Percentiles rank a stretch among this genome's conserved stretches.
Evolutionary conservation across 1,140 invertebrate genomes (phyloP).

Genomic region (Platyura marginata): DNA sequence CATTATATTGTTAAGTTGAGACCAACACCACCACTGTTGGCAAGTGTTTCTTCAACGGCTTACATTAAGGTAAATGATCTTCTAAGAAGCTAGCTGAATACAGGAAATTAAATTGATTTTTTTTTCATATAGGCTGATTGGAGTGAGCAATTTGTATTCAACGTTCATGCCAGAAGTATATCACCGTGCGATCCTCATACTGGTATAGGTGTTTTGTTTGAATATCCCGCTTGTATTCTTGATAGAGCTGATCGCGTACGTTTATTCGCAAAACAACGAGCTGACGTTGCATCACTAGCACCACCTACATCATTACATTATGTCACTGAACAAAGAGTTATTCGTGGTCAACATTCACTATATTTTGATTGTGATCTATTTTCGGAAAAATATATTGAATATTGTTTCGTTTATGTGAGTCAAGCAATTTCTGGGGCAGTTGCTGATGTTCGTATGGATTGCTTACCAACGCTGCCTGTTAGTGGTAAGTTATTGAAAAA

Average conservation of each 20-base stretch:
- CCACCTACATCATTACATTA: slow-evolving; percentile 39
- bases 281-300: slow-evolving; percentile 44
- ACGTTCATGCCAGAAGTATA: slow-evolving; percentile 58
- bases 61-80: slow-evolving; percentile 41
- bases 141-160: slow-evolving; percentile 65
- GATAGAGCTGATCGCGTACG: slow-evolving; percentile 51
- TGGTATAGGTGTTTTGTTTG: slow-evolving; percentile 51
- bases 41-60: slow-evolving; percentile 37
- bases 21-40: slow-evolving; percentile 29
- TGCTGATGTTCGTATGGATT: slow-evolving; percentile 59
- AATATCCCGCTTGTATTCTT: slow-evolving; percentile 63
- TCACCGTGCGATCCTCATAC: slow-evolving; percentile 53
- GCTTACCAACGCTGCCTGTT: slow-evolving; percentile 57
- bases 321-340: slow-evolving; percentile 32
- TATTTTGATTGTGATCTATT: slow-evolving; percentile 67
- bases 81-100: neutral
- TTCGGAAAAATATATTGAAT: slow-evolving; percentile 60
- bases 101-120: slow-evolving; percentile 1
- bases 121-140: slow-evolving; percentile 43
- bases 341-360: slow-evolving; percentile 46
- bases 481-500: slow-evolving; percentile 36
- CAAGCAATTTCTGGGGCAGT: slow-evolving; percentile 63
- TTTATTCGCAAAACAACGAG: slow-evolving; percentile 45
- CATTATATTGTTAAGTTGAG: slow-evolving; percentile 49
- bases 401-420: slow-evolving; percentile 72